Conservation (phyloP, 2,113 vertebrate species). For the Melanerpes formicivorus region DNA sequence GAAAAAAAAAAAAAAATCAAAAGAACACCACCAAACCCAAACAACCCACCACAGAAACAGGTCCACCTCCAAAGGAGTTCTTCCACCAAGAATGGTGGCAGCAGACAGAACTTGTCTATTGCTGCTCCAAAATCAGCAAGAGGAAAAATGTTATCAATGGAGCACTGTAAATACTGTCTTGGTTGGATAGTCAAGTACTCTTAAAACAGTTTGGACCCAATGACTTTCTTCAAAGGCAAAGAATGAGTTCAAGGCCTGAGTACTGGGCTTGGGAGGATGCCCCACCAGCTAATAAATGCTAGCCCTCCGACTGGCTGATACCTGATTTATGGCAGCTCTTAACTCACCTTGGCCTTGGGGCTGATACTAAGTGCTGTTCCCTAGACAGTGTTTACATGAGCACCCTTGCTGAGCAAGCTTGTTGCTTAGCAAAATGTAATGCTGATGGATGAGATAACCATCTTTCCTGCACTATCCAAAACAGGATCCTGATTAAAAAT, state of each 20-base stretch:
- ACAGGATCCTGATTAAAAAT: not conserved
- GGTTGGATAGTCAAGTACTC: not conserved
- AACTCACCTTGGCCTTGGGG: not conserved
- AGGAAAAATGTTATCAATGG: not conserved
- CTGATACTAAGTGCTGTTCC: not conserved
- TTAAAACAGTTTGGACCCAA: not conserved
- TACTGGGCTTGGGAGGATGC: rapidly evolving
- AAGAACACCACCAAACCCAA: not conserved
- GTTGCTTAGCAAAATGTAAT: not conserved
- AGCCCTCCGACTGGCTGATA: rapidly evolving
- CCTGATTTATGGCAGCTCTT: not conserved
- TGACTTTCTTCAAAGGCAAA: not conserved
- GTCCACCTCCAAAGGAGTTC: not conserved
- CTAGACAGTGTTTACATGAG: not conserved
- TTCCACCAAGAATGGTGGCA: not conserved
- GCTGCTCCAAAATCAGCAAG: not conserved
- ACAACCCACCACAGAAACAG: rapidly evolving
- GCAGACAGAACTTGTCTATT: not conserved
- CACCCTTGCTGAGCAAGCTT: not conserved
- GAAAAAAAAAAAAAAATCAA: not conserved
- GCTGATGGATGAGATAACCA: not conserved
- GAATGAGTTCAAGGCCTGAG: not conserved
- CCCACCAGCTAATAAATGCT: not conserved
- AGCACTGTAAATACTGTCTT: not conserved
- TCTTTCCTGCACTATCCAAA: not conserved